Conservation (phyloP, 2,113 vertebrate species). For the Ceratotherium simum region DNA sequence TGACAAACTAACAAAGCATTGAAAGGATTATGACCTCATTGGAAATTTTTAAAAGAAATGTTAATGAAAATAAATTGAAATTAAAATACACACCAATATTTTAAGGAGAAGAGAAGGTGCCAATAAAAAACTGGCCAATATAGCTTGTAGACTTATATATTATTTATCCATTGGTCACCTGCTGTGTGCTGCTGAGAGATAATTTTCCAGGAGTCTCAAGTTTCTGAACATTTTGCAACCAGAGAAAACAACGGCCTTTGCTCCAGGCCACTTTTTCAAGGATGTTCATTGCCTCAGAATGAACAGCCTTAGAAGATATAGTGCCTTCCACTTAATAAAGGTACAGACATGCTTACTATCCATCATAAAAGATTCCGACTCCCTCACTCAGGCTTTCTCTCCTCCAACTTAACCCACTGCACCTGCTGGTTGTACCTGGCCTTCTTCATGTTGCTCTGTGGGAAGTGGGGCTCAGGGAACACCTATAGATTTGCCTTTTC, state of each 20-base stretch:
- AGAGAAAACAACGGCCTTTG: background rate
- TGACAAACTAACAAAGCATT: background rate
- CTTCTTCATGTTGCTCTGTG: background rate
- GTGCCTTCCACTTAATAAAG: background rate
- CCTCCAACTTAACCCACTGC: background rate
- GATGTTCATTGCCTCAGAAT: background rate
- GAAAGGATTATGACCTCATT: background rate
- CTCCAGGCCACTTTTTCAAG: background rate
- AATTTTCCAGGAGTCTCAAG: conserved; percentile 1
- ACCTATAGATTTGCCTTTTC: background rate
- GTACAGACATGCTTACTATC: background rate
- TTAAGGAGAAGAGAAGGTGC: background rate
- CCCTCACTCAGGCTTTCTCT: background rate
- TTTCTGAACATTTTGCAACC: conserved; percentile 13
- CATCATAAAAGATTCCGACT: background rate
- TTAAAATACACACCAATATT: background rate
- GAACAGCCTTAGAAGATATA: background rate
- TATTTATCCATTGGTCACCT: background rate
- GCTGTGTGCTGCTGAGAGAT: background rate
- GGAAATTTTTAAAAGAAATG: background rate
- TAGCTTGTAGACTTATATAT: background rate
- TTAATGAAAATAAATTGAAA: background rate
- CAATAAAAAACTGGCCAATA: background rate
- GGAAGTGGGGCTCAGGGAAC: background rate
- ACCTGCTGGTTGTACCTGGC: background rate